phyloP scores from a whole-genome alignment of 92 coral and sea anemone genomes.

The Epizoanthus scotinus region DNA sequence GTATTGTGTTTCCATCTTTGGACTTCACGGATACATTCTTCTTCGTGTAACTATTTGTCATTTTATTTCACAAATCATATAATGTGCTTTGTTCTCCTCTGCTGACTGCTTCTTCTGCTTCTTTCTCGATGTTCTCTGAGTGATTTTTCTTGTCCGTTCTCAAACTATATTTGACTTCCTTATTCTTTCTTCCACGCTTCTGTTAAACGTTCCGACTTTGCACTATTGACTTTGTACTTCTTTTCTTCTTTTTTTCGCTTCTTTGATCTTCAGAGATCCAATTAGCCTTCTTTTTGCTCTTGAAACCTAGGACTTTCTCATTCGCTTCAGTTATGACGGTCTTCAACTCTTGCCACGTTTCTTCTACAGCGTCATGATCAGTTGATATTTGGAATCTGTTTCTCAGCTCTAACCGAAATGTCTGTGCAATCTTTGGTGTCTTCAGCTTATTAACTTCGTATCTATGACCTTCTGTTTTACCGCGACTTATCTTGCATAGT shows the following conservation, averaged over 20 bases:
- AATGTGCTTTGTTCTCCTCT: conserved; percentile 27
- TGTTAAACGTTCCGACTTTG: conserved; percentile 14
- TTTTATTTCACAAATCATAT: conserved; percentile 27
- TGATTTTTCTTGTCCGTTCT: conserved; percentile 37
- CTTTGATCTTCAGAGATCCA: conserved; percentile 29
- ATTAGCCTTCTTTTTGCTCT: neutral
- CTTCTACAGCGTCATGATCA: conserved; percentile 25
- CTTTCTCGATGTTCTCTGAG: conserved; percentile 16
- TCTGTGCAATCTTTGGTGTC: conserved; percentile 26
- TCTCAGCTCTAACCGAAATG: conserved; percentile 26
- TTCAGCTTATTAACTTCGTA: conserved; percentile 15
- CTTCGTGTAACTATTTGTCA: conserved; percentile 6
- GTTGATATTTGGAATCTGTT: conserved; percentile 18
- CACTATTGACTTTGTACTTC: conserved; percentile 17
- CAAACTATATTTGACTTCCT: conserved; percentile 5
- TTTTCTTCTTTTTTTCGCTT: conserved; percentile 20
- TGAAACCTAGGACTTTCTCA: neutral
- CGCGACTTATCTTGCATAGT: conserved; percentile 1
- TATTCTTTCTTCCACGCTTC: conserved; percentile 1
- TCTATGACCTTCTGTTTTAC: neutral
- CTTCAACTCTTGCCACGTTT: conserved; percentile 28
- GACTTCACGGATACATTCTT: conserved; percentile 32
- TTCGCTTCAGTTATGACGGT: neutral
- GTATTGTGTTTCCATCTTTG: conserved; percentile 3
- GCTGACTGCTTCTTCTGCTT: conserved; percentile 22